Evolutionary conservation across 2,113 vertebrate genomes (phyloP), one percentile per base, ranked within the genome.

Genomic region (Theristicus caerulescens): DNA sequence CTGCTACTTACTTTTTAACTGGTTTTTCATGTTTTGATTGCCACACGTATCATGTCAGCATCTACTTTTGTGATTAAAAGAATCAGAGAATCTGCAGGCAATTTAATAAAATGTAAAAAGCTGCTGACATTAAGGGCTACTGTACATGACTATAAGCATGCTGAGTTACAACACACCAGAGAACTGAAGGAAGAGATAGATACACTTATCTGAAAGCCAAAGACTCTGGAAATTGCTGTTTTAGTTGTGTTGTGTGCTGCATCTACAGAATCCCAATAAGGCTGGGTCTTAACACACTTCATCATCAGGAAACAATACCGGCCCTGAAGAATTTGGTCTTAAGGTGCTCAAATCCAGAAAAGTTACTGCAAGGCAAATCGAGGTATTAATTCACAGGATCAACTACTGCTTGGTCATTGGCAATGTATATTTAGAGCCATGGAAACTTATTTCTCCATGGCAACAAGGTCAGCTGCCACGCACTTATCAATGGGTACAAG

Each of bases 311-410:
- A 88, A 61, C 24, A 47, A 34, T 4, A 6, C 1, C 5, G 40
- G 2, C 54, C 40, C 27, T 5, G 2, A 69, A 77, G 31, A 57
- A 40, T 11, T 40, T 31, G 7, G 6, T 32, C 6, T 47, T 31
- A 9, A 2, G 11, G 47, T 9, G 26, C 10, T 59, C 6, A 22
- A 42, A 86, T 3, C 2, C 29, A 55, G 32, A 20, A 67, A 79
- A 7, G 29, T 25, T 25, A 21, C 44, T 12, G 38, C 2, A 5
- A 62, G n/a, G 62, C 8, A 66, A 81, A 66, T 0, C 3, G 27
- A 44, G 26, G 19, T 19, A 54, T 38, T 38, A 44, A 55, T 46
- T 61, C 34, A 59, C 7, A 61, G 27, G n/a, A 59, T 46, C 32
- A 52, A 6, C 25, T 21, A 26, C 54, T 40, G 34, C 58, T 34